Percentiles rank a stretch among this genome's conserved stretches.
Conservation (phyloP, 1,140 invertebrate species). For the Brachionus angularis region DNA sequence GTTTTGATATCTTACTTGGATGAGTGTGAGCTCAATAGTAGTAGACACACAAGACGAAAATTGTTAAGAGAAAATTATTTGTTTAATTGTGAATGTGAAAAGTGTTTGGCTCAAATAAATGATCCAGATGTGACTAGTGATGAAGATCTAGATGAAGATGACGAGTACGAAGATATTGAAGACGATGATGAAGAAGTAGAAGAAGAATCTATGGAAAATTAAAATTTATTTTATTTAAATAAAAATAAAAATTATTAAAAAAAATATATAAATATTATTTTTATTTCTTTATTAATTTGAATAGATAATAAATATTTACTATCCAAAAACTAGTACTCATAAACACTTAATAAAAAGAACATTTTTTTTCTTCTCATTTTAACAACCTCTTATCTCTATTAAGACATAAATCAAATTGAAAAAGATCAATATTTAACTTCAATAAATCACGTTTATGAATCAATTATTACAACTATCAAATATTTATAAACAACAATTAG, state of each 20-base stretch:
- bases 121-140: conserved; percentile 76
- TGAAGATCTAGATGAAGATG: conserved; percentile 62
- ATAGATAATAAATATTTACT: too few species aligned
- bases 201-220: conserved; percentile 34
- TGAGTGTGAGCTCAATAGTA: conserved; percentile 72
- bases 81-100: conserved; percentile 74
- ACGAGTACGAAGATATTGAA: conserved; percentile 46
- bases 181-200: conserved; percentile 29
- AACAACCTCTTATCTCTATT: too few species aligned
- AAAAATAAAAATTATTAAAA: conserved; percentile 10
- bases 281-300: background rate
- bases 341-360: too few species aligned
- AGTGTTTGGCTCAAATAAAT: conserved; percentile 69
- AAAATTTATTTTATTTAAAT: background rate
- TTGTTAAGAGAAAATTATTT: conserved; percentile 77
- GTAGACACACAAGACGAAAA: conserved; percentile 77
- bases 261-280: background rate
- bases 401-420: too few species aligned
- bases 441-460: too few species aligned
- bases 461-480: too few species aligned
- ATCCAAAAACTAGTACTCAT: too few species aligned
- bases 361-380: too few species aligned
- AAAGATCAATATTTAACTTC: too few species aligned
- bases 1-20: conserved; percentile 86
- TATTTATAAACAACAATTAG: too few species aligned